Evolutionary conservation across 2,888 invertebrate species (phyloP).

Genomic region (Suillia variegata): DNA sequence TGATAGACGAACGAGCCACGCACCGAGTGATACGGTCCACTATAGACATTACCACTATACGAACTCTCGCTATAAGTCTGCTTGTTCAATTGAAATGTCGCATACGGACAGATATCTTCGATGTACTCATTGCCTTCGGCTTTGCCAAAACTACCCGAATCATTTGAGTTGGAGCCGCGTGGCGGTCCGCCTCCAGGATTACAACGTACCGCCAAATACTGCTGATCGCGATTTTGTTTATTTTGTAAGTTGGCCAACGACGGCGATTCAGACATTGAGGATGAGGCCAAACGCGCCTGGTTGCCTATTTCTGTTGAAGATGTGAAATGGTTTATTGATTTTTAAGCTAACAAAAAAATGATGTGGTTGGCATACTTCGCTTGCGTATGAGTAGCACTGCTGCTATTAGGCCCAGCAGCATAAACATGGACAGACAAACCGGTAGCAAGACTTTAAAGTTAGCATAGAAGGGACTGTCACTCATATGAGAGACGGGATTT

Average conservation of each 20-base stretch:
- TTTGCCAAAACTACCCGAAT: constrained; percentile 65
- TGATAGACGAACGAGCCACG: constrained; percentile 88
- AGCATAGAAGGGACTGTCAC: constrained; percentile 69
- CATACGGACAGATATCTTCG: constrained; percentile 92
- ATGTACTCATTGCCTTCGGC: constrained; percentile 75
- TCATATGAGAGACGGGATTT: constrained; percentile 72
- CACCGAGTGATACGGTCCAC: constrained; percentile 85
- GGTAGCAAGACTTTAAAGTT: constrained; percentile 70
- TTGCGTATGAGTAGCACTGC: constrained; percentile 73
- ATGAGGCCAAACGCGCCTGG: constrained; percentile 60
- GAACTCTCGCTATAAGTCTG: constrained; percentile 87
- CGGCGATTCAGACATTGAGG: constrained; percentile 74
- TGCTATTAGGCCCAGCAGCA: constrained; percentile 70
- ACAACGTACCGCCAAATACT: constrained; percentile 74
- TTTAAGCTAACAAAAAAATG: background rate
- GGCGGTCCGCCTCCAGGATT: constrained; percentile 63
- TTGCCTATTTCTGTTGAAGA: constrained; percentile 63
- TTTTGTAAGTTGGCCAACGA: constrained; percentile 80
- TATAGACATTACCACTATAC: constrained; percentile 86
- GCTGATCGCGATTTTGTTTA: constrained; percentile 79
- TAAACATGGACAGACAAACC: constrained; percentile 70
- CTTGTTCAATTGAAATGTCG: constrained; percentile 88
- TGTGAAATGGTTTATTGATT: constrained; percentile 17
- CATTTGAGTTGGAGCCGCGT: constrained; percentile 61
- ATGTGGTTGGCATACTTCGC: constrained; percentile 72